phyloP scores from a whole-genome alignment of 2,888 invertebrate species.

The Philaethria dido region DNA sequence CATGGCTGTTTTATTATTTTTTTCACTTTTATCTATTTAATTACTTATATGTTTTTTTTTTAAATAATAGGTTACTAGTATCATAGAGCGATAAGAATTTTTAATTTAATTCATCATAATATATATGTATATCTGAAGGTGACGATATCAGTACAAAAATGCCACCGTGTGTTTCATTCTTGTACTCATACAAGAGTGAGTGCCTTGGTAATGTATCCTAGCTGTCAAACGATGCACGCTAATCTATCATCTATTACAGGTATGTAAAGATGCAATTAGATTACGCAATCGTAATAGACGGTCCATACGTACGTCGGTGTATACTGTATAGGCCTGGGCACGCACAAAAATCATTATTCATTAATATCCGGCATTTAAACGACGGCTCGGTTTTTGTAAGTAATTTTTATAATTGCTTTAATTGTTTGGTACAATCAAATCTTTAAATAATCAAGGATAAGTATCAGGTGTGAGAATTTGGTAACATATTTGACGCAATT shows the following conservation, averaged over 20 bases:
- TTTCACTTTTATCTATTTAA: no score
- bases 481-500: conserved; percentile 11
- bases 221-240: conserved; percentile 27
- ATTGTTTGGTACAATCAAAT: conserved; percentile 41
- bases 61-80: no score
- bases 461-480: conserved; percentile 20
- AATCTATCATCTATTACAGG: conserved; percentile 35
- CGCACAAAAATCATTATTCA: conserved; percentile 68
- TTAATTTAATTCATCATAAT: neutral
- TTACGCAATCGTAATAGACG: conserved; percentile 33
- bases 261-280: conserved; percentile 38
- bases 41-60: no score
- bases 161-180: conserved; percentile 13
- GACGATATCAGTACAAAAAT: neutral
- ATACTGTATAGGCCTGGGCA: conserved; percentile 45
- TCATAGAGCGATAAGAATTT: no score
- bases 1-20: no score
- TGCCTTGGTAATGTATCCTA: conserved; percentile 22
- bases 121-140: neutral
- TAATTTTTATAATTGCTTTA: conserved; percentile 48
- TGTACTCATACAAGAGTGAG: conserved; percentile 1
- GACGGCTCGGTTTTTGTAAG: conserved; percentile 53
- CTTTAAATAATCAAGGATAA: conserved; percentile 37
- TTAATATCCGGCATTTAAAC: conserved; percentile 55
- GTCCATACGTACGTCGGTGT: neutral